These are phyloP conservation scores for Caenorhabditis sp. DNA, from an alignment of 2,888 invertebrate genomes.

Conservation along the genomic window DNA sequence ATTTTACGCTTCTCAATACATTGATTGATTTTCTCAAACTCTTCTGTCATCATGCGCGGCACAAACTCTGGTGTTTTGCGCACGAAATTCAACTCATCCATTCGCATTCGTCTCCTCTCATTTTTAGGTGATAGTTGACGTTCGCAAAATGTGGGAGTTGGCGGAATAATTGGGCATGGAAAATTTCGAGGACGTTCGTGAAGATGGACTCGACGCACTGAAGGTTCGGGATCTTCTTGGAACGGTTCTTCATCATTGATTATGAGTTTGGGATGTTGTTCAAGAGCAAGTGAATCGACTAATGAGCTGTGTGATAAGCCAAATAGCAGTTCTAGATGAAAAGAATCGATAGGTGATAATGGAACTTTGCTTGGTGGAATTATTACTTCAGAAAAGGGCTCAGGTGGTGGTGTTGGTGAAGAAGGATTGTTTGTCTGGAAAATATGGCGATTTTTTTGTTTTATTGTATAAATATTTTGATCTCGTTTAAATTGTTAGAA, in stretches of 20 bases:
- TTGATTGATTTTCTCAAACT: constrained; percentile 20
- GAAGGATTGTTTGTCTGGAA: not conserved
- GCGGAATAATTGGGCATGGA: not conserved
- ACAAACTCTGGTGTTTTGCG: constrained; percentile 22
- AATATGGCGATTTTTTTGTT: too few species aligned
- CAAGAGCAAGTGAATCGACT: not conserved
- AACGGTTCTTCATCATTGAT: not conserved
- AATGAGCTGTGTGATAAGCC: not conserved
- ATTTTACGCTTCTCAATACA: constrained; percentile 23
- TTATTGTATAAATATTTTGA: too few species aligned
- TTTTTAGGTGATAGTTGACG: not conserved
- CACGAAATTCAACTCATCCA: constrained; percentile 9
- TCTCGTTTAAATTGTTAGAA: too few species aligned
- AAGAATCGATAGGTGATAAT: not conserved
- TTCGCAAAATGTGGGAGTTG: not conserved
- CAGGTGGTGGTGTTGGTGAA: not conserved
- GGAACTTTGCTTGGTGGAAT: not conserved
- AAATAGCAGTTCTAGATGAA: not conserved
- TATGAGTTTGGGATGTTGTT: not conserved
- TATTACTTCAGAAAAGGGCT: not conserved
- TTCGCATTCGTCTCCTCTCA: not conserved
- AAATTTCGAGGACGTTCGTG: not conserved
- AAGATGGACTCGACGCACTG: not conserved
- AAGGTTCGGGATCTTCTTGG: not conserved
- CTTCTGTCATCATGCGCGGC: constrained; percentile 22